Percentiles rank a stretch among this genome's conserved stretches.
phyloP scores from a whole-genome alignment of 2,888 invertebrate genomes.

The Synergus umbraculus region DNA sequence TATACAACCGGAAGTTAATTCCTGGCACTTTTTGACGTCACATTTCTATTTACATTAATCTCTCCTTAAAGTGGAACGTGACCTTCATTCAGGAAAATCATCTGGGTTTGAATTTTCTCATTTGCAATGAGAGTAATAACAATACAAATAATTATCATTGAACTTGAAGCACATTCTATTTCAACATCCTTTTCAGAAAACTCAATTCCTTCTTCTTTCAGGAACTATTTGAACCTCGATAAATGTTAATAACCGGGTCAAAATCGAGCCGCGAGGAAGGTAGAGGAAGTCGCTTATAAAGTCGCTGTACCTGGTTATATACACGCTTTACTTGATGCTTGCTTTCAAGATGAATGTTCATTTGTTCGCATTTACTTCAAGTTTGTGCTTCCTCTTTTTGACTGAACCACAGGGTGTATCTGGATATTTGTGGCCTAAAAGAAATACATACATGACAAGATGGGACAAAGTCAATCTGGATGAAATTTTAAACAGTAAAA shows the following conservation, averaged over 20 bases:
- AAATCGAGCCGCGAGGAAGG: conserved; percentile 25
- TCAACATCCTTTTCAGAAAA: neutral
- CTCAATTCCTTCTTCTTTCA: conserved; percentile 13
- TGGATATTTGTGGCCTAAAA: conserved; percentile 59
- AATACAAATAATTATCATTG: neutral
- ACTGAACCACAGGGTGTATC: neutral
- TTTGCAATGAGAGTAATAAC: neutral
- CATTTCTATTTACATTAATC: neutral
- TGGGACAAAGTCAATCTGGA: conserved; percentile 87
- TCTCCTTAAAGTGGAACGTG: conserved; percentile 31
- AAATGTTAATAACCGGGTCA: conserved; percentile 35
- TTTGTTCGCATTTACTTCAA: neutral
- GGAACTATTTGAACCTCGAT: conserved; percentile 4
- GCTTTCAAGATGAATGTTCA: conserved; percentile 28
- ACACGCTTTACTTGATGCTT: conserved; percentile 15
- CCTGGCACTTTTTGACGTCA: neutral
- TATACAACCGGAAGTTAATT: neutral
- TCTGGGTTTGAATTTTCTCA: neutral
- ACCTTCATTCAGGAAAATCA: conserved; percentile 12
- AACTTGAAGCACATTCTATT: neutral
- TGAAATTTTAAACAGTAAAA: conserved; percentile 83
- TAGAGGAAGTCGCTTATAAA: conserved; percentile 39
- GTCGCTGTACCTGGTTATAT: conserved; percentile 20
- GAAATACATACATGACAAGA: conserved; percentile 77
- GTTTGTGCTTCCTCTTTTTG: conserved; percentile 14